phyloP scores from a whole-genome alignment of 2,888 invertebrate species.

The Melolontha melolontha region DNA sequence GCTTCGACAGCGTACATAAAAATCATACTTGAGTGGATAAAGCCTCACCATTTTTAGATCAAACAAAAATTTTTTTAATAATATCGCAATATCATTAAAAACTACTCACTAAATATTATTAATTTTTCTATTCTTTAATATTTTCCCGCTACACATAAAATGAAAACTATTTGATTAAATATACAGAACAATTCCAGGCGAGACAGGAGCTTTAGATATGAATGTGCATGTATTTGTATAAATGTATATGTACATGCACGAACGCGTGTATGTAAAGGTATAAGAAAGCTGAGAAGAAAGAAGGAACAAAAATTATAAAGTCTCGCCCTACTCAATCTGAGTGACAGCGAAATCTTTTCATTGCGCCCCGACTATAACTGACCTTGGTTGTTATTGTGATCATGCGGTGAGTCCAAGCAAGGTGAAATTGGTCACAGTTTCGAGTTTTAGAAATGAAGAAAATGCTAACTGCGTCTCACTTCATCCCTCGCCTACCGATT shows the following conservation, averaged over 20 bases:
- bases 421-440: constrained; percentile 54
- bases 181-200: too few relatives aligned
- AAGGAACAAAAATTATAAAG: constrained; percentile 47
- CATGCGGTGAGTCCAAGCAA: constrained; percentile 45
- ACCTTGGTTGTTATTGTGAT: constrained; percentile 53
- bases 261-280: constrained; percentile 1
- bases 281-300: constrained; percentile 23
- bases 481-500: neutral
- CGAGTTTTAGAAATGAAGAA: constrained; percentile 40
- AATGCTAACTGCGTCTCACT: constrained; percentile 13
- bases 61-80: too few relatives aligned
- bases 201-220: constrained; percentile 2
- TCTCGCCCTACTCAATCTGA: constrained; percentile 56
- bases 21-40: too few relatives aligned
- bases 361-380: constrained; percentile 49
- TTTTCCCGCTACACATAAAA: too few relatives aligned
- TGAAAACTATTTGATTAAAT: too few relatives aligned
- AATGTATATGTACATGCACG: neutral
- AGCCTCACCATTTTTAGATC: too few relatives aligned
- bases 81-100: too few relatives aligned
- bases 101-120: too few relatives aligned
- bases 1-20: too few relatives aligned
- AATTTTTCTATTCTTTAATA: too few relatives aligned
- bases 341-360: constrained; percentile 57
- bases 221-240: neutral